Conservation (phyloP, 1,140 invertebrate species). For the Kradibia gibbosae region DNA sequence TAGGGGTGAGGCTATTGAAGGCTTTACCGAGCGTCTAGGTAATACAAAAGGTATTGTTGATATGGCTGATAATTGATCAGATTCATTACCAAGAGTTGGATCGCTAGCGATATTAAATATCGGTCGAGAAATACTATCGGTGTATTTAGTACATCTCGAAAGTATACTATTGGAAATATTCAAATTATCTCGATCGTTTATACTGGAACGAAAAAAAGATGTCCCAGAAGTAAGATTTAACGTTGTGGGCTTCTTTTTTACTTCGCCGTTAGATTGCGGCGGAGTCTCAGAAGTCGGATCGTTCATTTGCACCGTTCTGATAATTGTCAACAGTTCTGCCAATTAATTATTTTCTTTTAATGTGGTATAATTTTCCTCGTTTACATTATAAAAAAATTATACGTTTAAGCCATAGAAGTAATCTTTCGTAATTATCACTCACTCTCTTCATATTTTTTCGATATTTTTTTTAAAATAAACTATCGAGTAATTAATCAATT, state of each 20-base stretch:
- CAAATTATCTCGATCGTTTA: slow-evolving; percentile 66
- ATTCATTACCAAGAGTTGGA: slow-evolving; percentile 46
- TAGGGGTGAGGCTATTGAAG: neutral
- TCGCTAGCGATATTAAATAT: slow-evolving; percentile 54
- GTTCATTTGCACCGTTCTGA: slow-evolving; percentile 64
- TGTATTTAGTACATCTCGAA: slow-evolving; percentile 49
- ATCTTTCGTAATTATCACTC: no score
- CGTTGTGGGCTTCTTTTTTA: slow-evolving; percentile 70
- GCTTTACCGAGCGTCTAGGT: slow-evolving; percentile 61
- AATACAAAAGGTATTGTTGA: slow-evolving; percentile 60
- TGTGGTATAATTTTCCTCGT: no score
- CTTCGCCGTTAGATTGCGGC: slow-evolving; percentile 70
- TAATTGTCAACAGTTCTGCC: no score
- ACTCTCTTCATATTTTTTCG: no score
- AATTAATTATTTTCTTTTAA: no score
- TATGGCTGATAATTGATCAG: slow-evolving; percentile 60
- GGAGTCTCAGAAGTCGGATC: slow-evolving; percentile 66
- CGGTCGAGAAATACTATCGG: slow-evolving; percentile 56
- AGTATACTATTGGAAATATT: slow-evolving; percentile 58
- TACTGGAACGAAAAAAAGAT: slow-evolving; percentile 64
- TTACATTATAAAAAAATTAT: no score
- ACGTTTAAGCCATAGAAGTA: no score
- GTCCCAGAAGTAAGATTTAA: slow-evolving; percentile 66
- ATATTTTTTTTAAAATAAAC: no score
- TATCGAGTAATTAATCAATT: no score